Conservation (phyloP, 2,888 invertebrate genomes). For the Cyrtodaria siliqua region DNA sequence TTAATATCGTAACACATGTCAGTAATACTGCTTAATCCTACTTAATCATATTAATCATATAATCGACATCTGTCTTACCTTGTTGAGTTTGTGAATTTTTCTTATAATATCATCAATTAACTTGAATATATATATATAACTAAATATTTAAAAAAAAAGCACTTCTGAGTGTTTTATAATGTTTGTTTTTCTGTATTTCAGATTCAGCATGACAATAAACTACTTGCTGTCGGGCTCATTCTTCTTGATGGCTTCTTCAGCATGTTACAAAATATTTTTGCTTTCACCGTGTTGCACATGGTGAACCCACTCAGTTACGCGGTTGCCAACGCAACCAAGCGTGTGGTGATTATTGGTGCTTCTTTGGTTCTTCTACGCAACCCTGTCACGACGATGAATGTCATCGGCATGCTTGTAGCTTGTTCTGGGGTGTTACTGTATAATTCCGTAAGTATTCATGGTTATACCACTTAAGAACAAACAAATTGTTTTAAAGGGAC, state of each 20-base stretch:
- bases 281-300: slow-evolving; percentile 95
- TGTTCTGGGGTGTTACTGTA: slow-evolving; percentile 96
- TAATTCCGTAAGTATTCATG: slow-evolving; percentile 90
- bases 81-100: no score
- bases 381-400: slow-evolving; percentile 95
- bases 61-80: no score
- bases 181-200: slow-evolving; percentile 63
- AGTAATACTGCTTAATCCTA: no score
- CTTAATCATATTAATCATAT: no score
- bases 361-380: slow-evolving; percentile 95
- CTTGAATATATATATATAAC: no score
- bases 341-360: slow-evolving; percentile 94
- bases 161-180: no score
- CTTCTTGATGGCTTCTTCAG: slow-evolving; percentile 94
- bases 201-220: slow-evolving; percentile 76
- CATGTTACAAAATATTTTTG: slow-evolving; percentile 97
- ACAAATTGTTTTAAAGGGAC: no score
- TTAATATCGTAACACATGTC: no score
- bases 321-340: slow-evolving; percentile 97
- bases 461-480: no score
- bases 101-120: no score
- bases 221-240: slow-evolving; percentile 87
- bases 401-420: slow-evolving; percentile 96
- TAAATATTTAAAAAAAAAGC: no score
- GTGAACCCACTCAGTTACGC: slow-evolving; percentile 98